Conservation (phyloP, 2,888 invertebrate species). For the Acleris holmiana region DNA sequence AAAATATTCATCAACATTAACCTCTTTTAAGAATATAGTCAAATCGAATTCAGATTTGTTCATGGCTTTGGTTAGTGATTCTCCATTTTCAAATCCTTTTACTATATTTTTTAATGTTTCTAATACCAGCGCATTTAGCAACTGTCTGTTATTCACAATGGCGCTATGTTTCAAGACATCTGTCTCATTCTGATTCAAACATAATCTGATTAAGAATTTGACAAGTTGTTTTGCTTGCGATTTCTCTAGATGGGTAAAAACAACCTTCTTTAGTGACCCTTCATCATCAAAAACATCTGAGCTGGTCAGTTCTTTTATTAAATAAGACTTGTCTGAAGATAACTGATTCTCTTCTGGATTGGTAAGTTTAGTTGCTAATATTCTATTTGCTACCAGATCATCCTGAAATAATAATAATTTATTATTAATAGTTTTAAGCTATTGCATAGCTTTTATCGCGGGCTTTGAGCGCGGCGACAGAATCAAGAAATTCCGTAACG, state of each 20-base stretch:
- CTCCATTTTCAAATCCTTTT: constrained; percentile 61
- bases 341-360: constrained; percentile 41
- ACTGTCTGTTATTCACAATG: constrained; percentile 55
- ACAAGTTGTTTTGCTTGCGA: constrained; percentile 59
- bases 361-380: constrained; percentile 58
- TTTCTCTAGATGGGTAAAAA: constrained; percentile 63
- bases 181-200: constrained; percentile 47
- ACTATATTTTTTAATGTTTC: constrained; percentile 63
- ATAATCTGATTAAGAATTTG: constrained; percentile 62
- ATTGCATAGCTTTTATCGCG: no score
- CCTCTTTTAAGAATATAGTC: constrained; percentile 53
- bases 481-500: no score
- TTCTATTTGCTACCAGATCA: constrained; percentile 63
- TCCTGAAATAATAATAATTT: constrained; percentile 69
- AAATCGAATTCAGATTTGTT: constrained; percentile 63
- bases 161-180: constrained; percentile 56
- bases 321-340: constrained; percentile 55
- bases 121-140: constrained; percentile 61
- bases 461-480: no score
- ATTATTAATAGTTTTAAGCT: no score
- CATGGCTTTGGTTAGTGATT: constrained; percentile 61
- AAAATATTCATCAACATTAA: constrained; percentile 56
- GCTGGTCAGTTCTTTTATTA: constrained; percentile 61
- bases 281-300: constrained; percentile 51
- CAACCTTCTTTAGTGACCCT: constrained; percentile 54